Conservation (phyloP, 2,888 invertebrate species). For the Ligdia adustata region DNA sequence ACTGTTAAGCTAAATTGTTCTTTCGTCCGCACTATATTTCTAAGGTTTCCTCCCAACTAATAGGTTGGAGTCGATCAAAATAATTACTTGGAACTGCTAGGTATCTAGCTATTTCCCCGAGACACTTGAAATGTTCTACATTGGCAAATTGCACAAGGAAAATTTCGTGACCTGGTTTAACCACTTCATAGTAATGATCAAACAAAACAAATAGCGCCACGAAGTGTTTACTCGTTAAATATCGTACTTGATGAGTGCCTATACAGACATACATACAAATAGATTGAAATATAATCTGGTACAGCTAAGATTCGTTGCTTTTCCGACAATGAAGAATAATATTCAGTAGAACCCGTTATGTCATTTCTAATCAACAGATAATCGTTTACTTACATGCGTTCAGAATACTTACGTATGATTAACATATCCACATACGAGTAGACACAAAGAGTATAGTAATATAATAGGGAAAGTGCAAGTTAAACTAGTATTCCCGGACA, state of each 20-base stretch:
- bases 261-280: too few species aligned
- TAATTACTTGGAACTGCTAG: slow-evolving; percentile 9
- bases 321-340: background rate
- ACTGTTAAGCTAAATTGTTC: slow-evolving; percentile 11
- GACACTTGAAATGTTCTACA: slow-evolving; percentile 11
- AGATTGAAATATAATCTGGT: too few species aligned
- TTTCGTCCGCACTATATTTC: slow-evolving; percentile 12
- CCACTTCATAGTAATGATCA: slow-evolving; percentile 19
- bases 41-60: slow-evolving; percentile 16
- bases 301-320: too few species aligned
- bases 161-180: slow-evolving; percentile 24
- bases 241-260: slow-evolving; percentile 3
- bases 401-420: slow-evolving; percentile 36
- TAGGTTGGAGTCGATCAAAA: slow-evolving; percentile 1
- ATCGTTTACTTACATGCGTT: slow-evolving; percentile 22
- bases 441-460: too few species aligned
- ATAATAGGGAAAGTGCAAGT: slow-evolving; percentile 5
- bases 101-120: background rate
- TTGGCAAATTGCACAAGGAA: slow-evolving; percentile 10
- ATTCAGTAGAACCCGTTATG: too few species aligned
- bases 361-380: slow-evolving; percentile 19
- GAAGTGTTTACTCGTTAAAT: slow-evolving; percentile 1
- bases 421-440: slow-evolving; percentile 45
- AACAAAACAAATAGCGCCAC: slow-evolving; percentile 15
- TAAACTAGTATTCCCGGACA: slow-evolving; percentile 2